Evolutionary conservation across 1,140 invertebrate species (phyloP).

Genomic region (Drosophila sucinea): DNA sequence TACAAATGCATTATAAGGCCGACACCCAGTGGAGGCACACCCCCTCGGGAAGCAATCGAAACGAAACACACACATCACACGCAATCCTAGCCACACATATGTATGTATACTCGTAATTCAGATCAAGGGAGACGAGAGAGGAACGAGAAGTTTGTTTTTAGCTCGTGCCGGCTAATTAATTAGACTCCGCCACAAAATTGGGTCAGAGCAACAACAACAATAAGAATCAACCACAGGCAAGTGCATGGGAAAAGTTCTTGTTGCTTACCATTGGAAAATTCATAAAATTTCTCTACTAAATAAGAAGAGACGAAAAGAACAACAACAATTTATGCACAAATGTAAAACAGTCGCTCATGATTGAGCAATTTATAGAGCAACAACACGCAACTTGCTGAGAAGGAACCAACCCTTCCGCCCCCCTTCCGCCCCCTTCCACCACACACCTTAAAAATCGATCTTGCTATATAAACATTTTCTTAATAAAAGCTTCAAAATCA

Average conservation of each 20-base stretch:
- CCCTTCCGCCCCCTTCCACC: too few relatives aligned
- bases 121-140: not conserved
- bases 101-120: slow-evolving; percentile 40
- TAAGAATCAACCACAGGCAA: slow-evolving; percentile 37
- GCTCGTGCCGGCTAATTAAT: slow-evolving; percentile 73
- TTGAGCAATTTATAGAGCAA: slow-evolving; percentile 58
- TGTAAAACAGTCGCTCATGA: slow-evolving; percentile 50
- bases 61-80: slow-evolving; percentile 42
- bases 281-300: slow-evolving; percentile 39
- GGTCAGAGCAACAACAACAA: slow-evolving; percentile 53
- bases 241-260: slow-evolving; percentile 52
- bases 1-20: slow-evolving; percentile 60
- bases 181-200: slow-evolving; percentile 61
- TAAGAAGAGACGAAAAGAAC: slow-evolving; percentile 13
- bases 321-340: slow-evolving; percentile 57
- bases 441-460: too few relatives aligned
- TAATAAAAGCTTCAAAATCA: too few relatives aligned
- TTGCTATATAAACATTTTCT: too few relatives aligned
- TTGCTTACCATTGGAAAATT: slow-evolving; percentile 34
- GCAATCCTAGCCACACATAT: slow-evolving; percentile 29
- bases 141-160: slow-evolving; percentile 24
- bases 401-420: too few relatives aligned
- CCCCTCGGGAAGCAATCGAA: slow-evolving; percentile 27
- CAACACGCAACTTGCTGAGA: slow-evolving; percentile 42
- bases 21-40: slow-evolving; percentile 42